These are phyloP conservation scores for Felis chaus DNA, from an alignment of 2,113 vertebrate genomes.

Conservation along the genomic window DNA sequence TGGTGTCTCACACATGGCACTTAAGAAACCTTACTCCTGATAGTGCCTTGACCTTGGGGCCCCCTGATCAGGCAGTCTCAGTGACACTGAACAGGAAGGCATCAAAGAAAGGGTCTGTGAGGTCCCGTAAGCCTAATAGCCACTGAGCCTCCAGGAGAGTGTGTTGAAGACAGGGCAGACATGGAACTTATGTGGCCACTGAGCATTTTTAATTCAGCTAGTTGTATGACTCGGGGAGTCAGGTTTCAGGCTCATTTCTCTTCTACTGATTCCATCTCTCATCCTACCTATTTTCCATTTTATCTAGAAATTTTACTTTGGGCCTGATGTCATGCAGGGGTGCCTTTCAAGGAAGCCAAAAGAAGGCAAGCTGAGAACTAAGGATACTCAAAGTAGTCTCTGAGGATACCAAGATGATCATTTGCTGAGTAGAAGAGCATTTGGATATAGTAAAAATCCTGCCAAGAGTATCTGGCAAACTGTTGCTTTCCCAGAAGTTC, in stretches of 20 bases:
- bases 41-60: constrained; percentile 88
- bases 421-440: neutral
- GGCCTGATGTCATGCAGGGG: neutral
- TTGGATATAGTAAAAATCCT: neutral
- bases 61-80: constrained; percentile 79
- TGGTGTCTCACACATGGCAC: constrained; percentile 90
- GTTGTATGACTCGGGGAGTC: neutral
- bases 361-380: neutral
- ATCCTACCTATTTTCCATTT: neutral
- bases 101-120: constrained; percentile 74
- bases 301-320: neutral
- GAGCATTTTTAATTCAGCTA: neutral
- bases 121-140: constrained; percentile 73
- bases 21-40: constrained; percentile 90
- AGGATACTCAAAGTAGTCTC: neutral
- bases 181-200: neutral
- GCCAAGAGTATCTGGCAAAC: neutral
- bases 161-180: constrained; percentile 51
- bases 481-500: neutral
- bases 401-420: neutral
- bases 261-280: neutral
- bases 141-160: constrained; percentile 27
- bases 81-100: constrained; percentile 87
- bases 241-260: constrained; percentile 24
- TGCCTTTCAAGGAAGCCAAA: neutral